phyloP scores from a whole-genome alignment of 2,113 vertebrate genomes.

The Carettochelys insculpta region DNA sequence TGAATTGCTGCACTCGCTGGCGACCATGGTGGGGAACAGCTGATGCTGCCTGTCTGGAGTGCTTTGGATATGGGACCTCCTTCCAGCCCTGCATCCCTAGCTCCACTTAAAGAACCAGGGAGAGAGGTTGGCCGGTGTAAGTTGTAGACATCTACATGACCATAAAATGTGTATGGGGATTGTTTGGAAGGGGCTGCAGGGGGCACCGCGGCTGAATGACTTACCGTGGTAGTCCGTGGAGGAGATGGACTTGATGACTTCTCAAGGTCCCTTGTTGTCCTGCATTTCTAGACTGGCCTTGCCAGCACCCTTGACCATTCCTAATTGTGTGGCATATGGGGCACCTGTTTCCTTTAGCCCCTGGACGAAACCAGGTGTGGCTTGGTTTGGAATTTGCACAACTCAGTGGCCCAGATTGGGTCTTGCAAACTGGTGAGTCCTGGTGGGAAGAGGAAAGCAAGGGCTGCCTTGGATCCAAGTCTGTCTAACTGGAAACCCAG shows the following conservation, averaged over 20 bases:
- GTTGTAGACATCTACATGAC: background rate
- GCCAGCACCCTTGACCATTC: background rate
- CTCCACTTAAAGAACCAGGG: background rate
- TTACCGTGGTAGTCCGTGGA: background rate
- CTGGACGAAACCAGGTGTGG: background rate
- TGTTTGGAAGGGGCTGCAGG: background rate
- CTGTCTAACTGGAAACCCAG: background rate
- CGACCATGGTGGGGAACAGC: too few relatives aligned
- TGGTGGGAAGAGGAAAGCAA: background rate
- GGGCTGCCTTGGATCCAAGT: background rate
- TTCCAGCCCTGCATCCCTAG: background rate
- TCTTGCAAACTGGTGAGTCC: background rate
- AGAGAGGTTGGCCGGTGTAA: background rate
- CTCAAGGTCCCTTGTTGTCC: background rate
- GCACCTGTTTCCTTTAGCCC: background rate
- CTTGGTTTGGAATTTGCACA: background rate
- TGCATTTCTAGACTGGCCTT: background rate
- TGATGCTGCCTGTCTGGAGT: background rate
- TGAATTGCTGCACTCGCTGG: background rate
- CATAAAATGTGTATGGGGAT: background rate
- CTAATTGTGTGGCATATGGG: too few relatives aligned
- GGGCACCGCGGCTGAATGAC: background rate
- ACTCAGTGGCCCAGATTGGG: background rate
- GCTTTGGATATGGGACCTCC: background rate
- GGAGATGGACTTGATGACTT: background rate